phyloP scores from a whole-genome alignment of 2,797 vertebrate species.

The Anas flavirostris region DNA sequence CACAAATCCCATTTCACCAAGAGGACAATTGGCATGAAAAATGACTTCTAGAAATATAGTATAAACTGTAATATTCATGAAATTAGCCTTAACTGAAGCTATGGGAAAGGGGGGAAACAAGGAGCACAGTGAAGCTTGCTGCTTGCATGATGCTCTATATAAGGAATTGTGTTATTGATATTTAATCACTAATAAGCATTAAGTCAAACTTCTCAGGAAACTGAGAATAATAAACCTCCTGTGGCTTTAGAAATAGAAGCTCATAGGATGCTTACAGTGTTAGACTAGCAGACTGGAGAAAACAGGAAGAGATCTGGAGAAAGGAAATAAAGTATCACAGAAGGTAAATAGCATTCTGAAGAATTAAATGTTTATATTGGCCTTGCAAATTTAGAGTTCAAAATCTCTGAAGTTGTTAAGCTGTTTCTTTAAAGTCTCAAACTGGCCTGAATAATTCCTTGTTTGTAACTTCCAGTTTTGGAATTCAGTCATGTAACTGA shows the following conservation, averaged over 20 bases:
- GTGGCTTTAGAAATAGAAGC: not conserved
- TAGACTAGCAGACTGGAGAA: not conserved
- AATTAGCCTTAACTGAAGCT: not conserved
- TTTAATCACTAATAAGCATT: not conserved
- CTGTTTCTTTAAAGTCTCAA: not conserved
- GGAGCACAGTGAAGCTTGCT: not conserved
- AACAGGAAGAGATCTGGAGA: not conserved
- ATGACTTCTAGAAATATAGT: not conserved
- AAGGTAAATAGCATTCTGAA: not conserved
- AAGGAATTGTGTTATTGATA: not conserved
- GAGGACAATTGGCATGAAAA: conserved; percentile 15
- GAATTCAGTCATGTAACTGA: not conserved
- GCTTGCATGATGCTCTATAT: not conserved
- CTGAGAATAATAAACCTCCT: not conserved
- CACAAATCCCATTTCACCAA: not conserved
- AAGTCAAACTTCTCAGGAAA: not conserved
- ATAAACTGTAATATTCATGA: not conserved
- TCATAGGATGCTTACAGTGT: not conserved
- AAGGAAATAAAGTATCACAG: not conserved
- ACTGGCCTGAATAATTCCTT: not conserved
- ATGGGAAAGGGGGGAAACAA: not conserved
- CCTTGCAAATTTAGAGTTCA: not conserved
- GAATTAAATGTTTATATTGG: not conserved
- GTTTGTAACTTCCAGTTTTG: not conserved
- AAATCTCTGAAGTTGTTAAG: not conserved